A percentile compares a stretch with the other conserved stretches of the same genome.
Conservation (phyloP, 2,113 vertebrate species). For the Hippoglossus stenolepis region DNA sequence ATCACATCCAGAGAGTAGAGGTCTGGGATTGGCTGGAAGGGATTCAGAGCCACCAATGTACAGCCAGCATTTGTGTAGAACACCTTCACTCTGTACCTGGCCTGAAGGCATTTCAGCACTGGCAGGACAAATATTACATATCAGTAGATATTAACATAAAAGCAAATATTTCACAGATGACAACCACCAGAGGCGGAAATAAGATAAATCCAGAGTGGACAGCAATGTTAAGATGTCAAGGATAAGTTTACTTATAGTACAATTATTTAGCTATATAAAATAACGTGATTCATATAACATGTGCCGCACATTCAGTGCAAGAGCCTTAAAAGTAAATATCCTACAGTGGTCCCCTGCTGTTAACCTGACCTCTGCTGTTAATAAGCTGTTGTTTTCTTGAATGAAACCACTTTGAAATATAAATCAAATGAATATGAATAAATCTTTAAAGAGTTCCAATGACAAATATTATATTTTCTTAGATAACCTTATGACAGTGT, state of each 20-base stretch:
- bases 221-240: background rate
- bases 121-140: conserved; percentile 43
- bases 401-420: background rate
- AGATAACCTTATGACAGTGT: background rate
- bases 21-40: conserved; percentile 89
- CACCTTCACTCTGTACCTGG: conserved; percentile 85
- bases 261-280: background rate
- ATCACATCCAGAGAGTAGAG: conserved; percentile 92
- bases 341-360: too few relatives aligned
- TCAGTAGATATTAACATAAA: background rate
- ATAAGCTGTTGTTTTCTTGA: conserved; percentile 1
- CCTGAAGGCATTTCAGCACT: conserved; percentile 97
- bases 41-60: conserved; percentile 95
- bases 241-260: background rate
- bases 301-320: too few relatives aligned
- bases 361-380: too few relatives aligned
- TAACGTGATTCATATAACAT: too few relatives aligned
- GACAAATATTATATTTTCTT: background rate
- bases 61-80: conserved; percentile 98
- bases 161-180: background rate
- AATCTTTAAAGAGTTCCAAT: background rate
- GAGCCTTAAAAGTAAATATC: too few relatives aligned
- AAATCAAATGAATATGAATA: background rate
- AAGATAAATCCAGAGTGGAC: too few relatives aligned
- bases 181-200: background rate